Percentiles rank a stretch among this genome's conserved stretches.
Evolutionary conservation across 2,888 invertebrate genomes (phyloP).

Genomic region (Caenorhabditis sp.): DNA sequence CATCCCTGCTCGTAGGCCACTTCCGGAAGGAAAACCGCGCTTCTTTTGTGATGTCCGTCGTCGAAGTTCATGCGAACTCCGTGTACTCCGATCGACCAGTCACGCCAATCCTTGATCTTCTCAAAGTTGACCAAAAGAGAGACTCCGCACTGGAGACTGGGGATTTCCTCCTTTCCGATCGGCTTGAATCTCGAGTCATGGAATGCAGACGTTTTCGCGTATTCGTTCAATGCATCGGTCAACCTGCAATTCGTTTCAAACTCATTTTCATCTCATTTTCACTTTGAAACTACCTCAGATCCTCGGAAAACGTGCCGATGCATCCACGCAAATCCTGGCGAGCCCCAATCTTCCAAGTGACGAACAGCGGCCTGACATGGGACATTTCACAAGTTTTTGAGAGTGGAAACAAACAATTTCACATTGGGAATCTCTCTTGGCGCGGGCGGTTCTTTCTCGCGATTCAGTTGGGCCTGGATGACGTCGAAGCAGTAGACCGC

Average conservation of each 20-base stretch:
- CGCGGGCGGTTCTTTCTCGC: constrained; percentile 90
- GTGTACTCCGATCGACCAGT: constrained; percentile 88
- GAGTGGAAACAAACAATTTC: constrained; percentile 11
- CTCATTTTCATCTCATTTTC: too few relatives aligned
- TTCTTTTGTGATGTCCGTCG: constrained; percentile 85
- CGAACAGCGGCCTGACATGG: constrained; percentile 91
- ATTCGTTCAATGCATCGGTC: constrained; percentile 70
- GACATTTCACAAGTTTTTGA: neutral
- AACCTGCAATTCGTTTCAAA: constrained; percentile 51
- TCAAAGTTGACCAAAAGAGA: constrained; percentile 97
- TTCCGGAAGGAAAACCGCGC: constrained; percentile 98
- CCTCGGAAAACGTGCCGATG: constrained; percentile 90
- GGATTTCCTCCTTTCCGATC: constrained; percentile 92
- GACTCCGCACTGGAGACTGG: constrained; percentile 83
- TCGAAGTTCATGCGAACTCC: constrained; percentile 99
- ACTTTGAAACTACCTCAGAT: too few relatives aligned
- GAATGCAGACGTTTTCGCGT: constrained; percentile 84
- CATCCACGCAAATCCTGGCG: constrained; percentile 95
- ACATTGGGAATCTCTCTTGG: constrained; percentile 86
- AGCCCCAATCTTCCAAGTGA: constrained; percentile 98
- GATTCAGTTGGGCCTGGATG: constrained; percentile 93
- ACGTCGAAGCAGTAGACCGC: constrained; percentile 99
- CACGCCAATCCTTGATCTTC: constrained; percentile 92
- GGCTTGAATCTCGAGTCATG: constrained; percentile 97
- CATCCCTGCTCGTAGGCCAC: constrained; percentile 99